These are phyloP conservation scores for Premnoplex brunnescens DNA, from an alignment of 2,797 vertebrate species.

Conservation along the genomic window DNA sequence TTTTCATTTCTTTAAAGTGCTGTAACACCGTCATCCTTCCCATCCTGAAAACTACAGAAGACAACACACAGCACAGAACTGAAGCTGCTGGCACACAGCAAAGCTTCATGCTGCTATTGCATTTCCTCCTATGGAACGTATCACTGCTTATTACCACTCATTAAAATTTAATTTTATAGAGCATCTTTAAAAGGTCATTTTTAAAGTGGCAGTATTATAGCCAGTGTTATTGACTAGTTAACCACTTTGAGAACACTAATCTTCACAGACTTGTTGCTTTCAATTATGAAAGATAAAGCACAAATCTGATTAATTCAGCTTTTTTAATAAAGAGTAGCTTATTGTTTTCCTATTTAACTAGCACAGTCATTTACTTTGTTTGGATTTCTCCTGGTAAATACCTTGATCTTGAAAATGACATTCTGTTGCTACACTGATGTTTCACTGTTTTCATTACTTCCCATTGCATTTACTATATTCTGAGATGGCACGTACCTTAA, in stretches of 20 bases:
- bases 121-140: constrained; percentile 41
- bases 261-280: constrained; percentile 15
- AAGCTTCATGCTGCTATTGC: constrained; percentile 25
- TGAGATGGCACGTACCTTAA: neutral
- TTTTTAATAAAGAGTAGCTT: neutral
- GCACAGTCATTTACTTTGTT: neutral
- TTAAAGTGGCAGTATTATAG: constrained; percentile 31
- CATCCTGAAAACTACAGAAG: neutral
- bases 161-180: constrained; percentile 70
- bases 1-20: neutral
- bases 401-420: neutral
- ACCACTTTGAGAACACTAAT: constrained; percentile 34
- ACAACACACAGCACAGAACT: neutral
- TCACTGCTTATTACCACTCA: constrained; percentile 57
- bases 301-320: neutral
- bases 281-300: constrained; percentile 15
- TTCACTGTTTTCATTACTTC: neutral
- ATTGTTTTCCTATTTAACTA: neutral
- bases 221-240: constrained; percentile 44
- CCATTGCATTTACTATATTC: neutral
- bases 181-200: constrained; percentile 68
- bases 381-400: neutral
- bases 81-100: neutral
- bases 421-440: neutral
- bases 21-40: neutral